Evolutionary conservation across 2,888 invertebrate species (phyloP), one percentile per base, ranked within the genome.

Genomic region (Eupithecia abbreviata): DNA sequence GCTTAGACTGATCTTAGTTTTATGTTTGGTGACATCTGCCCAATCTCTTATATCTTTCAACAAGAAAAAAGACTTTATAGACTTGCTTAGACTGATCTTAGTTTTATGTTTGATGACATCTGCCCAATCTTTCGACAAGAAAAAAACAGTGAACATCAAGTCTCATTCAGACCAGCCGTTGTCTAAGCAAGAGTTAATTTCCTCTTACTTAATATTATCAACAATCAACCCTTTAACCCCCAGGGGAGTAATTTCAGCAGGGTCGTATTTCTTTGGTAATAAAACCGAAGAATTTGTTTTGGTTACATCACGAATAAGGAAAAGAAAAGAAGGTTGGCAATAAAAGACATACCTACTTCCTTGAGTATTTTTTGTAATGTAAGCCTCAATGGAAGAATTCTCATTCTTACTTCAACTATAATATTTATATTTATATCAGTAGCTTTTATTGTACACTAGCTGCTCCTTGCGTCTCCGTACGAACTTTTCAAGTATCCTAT

Each of bases 231-330:
- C 41, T 77, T 71, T 73, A 12, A 41, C 66, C 71, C 58, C 62
- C 69, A 47, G 47, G 73, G 75, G 79, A 18, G 58, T 70, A 58
- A 76, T 79, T 75, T 55, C 66, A 43, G 73, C 15, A 49, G 41
- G 73, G 73, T 66, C 67, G 42, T 75, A 73, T 76, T 72, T 78
- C 74, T 76, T 47, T 15, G 73, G 72, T 67, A 55, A 67, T 75
- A 67, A 69, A 67, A 68, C 49, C 3, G 49, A 65, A 13, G 18
- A 62, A 66, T 70, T 70, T 55, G 12, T 71, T 66, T 51, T 66
- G 18, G 43, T 51, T 71, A 47, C 71, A 30, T 74, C 74, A 74
- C 43, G 47, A 68, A 47, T 30, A 18, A 71, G 71, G 51, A 66
- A 71, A 66, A 49, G 42, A 9, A 67, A 69, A n/a, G 18, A 51